Percentiles rank a stretch among this genome's conserved stretches.
Conservation (phyloP, 2,113 vertebrate species). For the Gymnogyps californianus region DNA sequence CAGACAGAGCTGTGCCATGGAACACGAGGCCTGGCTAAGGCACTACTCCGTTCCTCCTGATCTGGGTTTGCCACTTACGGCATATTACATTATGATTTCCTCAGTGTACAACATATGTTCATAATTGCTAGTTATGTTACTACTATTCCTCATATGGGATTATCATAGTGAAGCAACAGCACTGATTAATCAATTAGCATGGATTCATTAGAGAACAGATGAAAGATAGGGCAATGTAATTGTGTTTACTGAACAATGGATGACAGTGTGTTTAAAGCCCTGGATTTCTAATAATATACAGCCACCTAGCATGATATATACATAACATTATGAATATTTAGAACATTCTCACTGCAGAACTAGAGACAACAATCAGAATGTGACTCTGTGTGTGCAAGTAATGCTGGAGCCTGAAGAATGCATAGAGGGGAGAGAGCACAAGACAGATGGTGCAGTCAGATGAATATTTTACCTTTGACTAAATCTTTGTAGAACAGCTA, state of each 20-base stretch:
- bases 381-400: not conserved
- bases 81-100: not conserved
- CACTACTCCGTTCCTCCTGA: not conserved
- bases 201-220: constrained; percentile 55
- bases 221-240: constrained; percentile 47
- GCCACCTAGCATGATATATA: not conserved
- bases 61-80: not conserved
- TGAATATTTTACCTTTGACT: not conserved
- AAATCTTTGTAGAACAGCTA: not conserved
- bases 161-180: constrained; percentile 36
- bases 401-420: not conserved
- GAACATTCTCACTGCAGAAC: not conserved
- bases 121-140: constrained; percentile 20
- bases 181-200: constrained; percentile 65
- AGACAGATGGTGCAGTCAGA: not conserved
- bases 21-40: fast-evolving
- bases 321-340: constrained; percentile 33
- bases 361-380: not conserved
- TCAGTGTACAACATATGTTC: not conserved
- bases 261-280: constrained; percentile 26
- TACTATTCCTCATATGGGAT: constrained; percentile 24
- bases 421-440: not conserved
- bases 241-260: constrained; percentile 61
- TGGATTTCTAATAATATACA: constrained; percentile 20
- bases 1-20: not conserved